Conservation (phyloP, 1,140 invertebrate species). For the Calephelis nemesis region DNA sequence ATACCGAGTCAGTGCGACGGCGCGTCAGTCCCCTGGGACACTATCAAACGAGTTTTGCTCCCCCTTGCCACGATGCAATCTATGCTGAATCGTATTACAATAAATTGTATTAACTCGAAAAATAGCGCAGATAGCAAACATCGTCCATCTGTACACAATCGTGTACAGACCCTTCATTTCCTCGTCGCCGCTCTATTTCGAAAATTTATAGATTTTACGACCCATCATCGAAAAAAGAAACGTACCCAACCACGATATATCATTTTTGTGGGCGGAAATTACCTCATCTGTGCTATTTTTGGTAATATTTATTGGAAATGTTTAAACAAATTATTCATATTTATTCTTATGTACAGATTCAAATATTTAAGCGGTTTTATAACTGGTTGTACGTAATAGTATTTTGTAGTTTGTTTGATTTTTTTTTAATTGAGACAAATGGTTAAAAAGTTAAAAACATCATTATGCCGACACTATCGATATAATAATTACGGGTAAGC, state of each 20-base stretch:
- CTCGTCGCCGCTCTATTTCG: conserved; percentile 47
- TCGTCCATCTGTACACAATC: conserved; percentile 77
- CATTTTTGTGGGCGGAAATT: conserved; percentile 71
- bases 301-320: conserved; percentile 47
- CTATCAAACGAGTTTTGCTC: conserved; percentile 77
- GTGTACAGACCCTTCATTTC: conserved; percentile 63
- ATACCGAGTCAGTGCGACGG: conserved; percentile 67
- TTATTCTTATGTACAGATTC: no score
- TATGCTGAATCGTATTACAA: conserved; percentile 79
- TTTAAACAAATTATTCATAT: conserved; percentile 12
- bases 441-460: no score
- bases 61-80: conserved; percentile 75
- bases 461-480: no score
- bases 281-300: conserved; percentile 60
- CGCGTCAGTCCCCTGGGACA: conserved; percentile 66
- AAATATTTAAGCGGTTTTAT: no score
- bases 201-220: conserved; percentile 76
- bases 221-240: conserved; percentile 69
- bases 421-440: no score
- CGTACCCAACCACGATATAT: conserved; percentile 69
- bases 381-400: no score
- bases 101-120: conserved; percentile 79
- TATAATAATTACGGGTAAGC: no score
- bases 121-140: conserved; percentile 77
- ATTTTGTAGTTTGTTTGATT: no score